Base-by-base conservation (phyloP, 2,113 vertebrate genomes). In the Eublepharis macularius region DNA sequence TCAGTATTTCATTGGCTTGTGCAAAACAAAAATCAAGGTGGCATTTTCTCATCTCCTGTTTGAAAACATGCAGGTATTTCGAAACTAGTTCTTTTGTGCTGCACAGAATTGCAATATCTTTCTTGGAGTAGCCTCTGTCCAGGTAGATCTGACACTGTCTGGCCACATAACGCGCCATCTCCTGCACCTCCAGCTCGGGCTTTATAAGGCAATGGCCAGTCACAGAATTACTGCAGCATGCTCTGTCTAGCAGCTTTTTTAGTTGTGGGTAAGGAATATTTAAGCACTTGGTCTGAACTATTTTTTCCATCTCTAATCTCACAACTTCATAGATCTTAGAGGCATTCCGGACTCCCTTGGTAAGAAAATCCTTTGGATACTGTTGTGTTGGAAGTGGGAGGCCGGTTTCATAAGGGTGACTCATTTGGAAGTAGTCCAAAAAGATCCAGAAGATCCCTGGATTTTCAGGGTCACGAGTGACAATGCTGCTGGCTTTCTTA, bases 381-480 rank as follows among this genome's bases (percentile, higher is more conserved):
- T 92, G 94, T 39, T 9, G 4, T 36, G 66, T 54, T 24, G 82
- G 36, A 78, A 34, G 41, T 2, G 95, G 95, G 17, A 95, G 91
- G 36, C 94, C 94, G 32, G 2, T 90, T 60, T 0, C 0, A 34
- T 32, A 78, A n/a, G 36, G 21, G 12, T 91, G 91, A 29, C n/a
- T 74, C 45, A 81, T 65, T 82, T 95, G 95, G 69, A 95, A 94
- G 80, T 95, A 92, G 63, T 96, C 95, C 84, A 95, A 80, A 63
- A 96, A 95, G 85, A 96, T 36, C 95, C 95, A 96, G 76, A 96
- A 91, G 43, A 95, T 85, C 45, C 95, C 93, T 0, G 79, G 36
- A 34, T 26, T 1, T 4, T 54, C 5, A 54, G 16, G 51, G 51
- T 54, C n/a, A 0, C 1, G 2, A 0, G 6, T 34, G n/a, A 88